These are phyloP conservation scores for Scolopax mira DNA, from an alignment of 2,113 vertebrate species.

Conservation along the genomic window DNA sequence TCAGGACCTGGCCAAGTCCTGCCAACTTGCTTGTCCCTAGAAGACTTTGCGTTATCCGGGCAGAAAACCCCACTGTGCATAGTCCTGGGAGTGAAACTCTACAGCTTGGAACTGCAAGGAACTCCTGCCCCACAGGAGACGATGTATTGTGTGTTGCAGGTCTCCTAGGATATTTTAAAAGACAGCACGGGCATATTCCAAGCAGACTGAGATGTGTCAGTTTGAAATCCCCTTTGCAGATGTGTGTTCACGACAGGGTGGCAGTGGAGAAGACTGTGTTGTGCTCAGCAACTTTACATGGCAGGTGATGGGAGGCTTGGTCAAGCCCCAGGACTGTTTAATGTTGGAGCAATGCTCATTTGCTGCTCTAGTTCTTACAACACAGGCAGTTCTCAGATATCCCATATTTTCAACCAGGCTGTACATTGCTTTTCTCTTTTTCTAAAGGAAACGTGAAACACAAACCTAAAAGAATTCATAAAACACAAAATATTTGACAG, in stretches of 20 bases:
- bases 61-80: neutral
- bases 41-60: neutral
- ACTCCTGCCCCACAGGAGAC: fast-evolving
- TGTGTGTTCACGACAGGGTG: neutral
- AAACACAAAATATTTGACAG: neutral
- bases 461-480: neutral
- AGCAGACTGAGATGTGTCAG: neutral
- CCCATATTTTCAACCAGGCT: neutral
- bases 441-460: neutral
- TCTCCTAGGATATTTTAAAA: neutral
- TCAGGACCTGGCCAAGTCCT: neutral
- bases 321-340: neutral
- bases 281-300: neutral
- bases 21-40: fast-evolving
- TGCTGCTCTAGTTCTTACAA: neutral
- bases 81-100: neutral
- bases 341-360: neutral
- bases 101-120: fast-evolving
- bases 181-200: neutral
- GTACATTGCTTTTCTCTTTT: neutral
- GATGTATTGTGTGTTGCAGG: neutral
- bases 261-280: neutral
- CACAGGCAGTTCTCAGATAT: neutral
- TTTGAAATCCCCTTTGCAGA: neutral
- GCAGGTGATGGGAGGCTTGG: neutral